phyloP scores from a whole-genome alignment of 1,140 invertebrate species.

The Lethocerus indicus region DNA sequence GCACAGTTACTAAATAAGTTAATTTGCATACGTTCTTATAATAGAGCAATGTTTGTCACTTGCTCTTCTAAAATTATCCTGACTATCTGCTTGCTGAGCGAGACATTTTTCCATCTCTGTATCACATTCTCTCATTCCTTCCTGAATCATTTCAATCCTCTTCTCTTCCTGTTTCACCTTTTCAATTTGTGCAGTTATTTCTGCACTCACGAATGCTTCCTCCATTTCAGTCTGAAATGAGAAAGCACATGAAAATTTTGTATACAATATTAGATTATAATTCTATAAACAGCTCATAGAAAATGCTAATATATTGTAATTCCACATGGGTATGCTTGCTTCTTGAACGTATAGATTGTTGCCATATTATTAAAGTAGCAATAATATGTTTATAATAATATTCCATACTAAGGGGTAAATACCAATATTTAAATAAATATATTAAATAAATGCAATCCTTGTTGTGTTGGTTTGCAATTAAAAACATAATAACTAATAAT shows the following conservation, averaged over 20 bases:
- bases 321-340: not conserved
- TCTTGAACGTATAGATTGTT: not conserved
- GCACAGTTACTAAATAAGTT: not conserved
- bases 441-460: too few relatives aligned
- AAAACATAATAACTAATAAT: not conserved
- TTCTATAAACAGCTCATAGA: not conserved
- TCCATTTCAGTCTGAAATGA: constrained; percentile 61
- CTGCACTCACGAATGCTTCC: constrained; percentile 60
- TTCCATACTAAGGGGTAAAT: not conserved
- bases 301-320: not conserved
- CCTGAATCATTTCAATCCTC: constrained; percentile 44
- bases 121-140: constrained; percentile 35
- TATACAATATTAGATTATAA: too few relatives aligned
- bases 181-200: constrained; percentile 56
- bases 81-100: constrained; percentile 25
- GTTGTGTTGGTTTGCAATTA: not conserved
- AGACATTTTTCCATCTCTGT: constrained; percentile 30
- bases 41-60: constrained; percentile 16
- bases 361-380: not conserved
- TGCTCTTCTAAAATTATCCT: constrained; percentile 23
- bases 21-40: constrained; percentile 14
- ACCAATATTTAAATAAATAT: not conserved
- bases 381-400: not conserved
- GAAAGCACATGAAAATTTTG: constrained; percentile 16
- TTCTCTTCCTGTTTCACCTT: constrained; percentile 50